Percentiles rank a stretch among this genome's conserved stretches.
phyloP scores from a whole-genome alignment of 1,140 invertebrate genomes.

The Pteromalus puparum region DNA sequence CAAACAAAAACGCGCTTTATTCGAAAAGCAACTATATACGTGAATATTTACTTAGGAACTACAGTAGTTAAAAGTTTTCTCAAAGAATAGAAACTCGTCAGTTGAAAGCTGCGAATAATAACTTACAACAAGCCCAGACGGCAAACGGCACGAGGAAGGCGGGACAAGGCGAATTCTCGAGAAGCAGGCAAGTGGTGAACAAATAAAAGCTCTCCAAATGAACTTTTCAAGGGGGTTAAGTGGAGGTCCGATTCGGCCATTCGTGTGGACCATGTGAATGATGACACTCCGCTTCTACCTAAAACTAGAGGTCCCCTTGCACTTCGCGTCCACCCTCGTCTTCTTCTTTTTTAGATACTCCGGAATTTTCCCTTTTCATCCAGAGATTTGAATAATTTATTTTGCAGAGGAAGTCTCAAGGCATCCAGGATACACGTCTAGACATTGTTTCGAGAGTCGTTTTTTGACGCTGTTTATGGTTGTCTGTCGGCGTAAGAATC shows the following conservation, averaged over 20 bases:
- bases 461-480: no score
- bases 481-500: not conserved
- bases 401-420: not conserved
- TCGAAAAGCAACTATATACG: no score
- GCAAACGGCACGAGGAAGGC: not conserved
- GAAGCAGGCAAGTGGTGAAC: not conserved
- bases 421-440: no score
- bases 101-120: not conserved
- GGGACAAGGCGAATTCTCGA: constrained; percentile 12
- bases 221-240: constrained; percentile 34
- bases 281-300: no score
- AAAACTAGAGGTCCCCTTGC: not conserved
- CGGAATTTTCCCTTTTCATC: not conserved
- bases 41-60: no score
- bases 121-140: not conserved
- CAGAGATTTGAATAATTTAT: constrained; percentile 1
- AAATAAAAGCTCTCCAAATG: constrained; percentile 34
- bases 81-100: not conserved
- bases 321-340: not conserved
- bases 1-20: not conserved
- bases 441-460: no score
- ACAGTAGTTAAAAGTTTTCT: no score
- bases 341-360: not conserved
- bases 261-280: not conserved
- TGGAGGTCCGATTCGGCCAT: not conserved